These are phyloP conservation scores for Xylota sylvarum DNA, from an alignment of 2,888 invertebrate genomes.

Conservation along the genomic window DNA sequence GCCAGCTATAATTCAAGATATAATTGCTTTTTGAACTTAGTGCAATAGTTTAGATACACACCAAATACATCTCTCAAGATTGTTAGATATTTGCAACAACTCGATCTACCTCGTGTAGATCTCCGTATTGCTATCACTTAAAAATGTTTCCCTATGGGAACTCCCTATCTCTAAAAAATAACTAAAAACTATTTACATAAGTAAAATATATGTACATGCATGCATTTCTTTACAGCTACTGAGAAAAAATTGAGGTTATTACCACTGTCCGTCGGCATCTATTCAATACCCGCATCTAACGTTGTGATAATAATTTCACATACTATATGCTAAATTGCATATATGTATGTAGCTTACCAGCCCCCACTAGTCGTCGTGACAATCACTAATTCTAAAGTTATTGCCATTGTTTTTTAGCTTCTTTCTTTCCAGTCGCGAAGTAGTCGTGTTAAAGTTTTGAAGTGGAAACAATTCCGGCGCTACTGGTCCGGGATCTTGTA, in stretches of 20 bases:
- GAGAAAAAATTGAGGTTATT: constrained; percentile 73
- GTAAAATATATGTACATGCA: constrained; percentile 10
- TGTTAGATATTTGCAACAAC: neutral
- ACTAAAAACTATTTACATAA: neutral
- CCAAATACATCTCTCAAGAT: neutral
- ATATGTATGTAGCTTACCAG: constrained; percentile 17
- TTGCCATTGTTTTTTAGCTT: constrained; percentile 52
- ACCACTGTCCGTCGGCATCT: constrained; percentile 45
- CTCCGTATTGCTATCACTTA: neutral
- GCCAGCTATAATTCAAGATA: no score
- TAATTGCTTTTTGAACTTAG: no score
- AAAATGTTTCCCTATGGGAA: constrained; percentile 56
- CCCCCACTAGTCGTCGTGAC: constrained; percentile 59
- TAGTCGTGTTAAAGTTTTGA: constrained; percentile 66
- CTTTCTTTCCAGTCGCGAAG: constrained; percentile 61
- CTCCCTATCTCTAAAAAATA: constrained; percentile 37
- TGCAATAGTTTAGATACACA: no score
- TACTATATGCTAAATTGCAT: constrained; percentile 64
- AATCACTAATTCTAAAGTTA: constrained; percentile 57
- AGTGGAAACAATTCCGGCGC: constrained; percentile 42
- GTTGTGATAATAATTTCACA: constrained; percentile 75
- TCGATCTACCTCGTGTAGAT: constrained; percentile 25
- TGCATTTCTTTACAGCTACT: constrained; percentile 48
- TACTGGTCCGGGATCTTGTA: constrained; percentile 48
- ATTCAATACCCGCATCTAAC: constrained; percentile 59